Evolutionary conservation across 1,140 invertebrate genomes (phyloP), one percentile per base, ranked within the genome.

Genomic region (Ips typographus): DNA sequence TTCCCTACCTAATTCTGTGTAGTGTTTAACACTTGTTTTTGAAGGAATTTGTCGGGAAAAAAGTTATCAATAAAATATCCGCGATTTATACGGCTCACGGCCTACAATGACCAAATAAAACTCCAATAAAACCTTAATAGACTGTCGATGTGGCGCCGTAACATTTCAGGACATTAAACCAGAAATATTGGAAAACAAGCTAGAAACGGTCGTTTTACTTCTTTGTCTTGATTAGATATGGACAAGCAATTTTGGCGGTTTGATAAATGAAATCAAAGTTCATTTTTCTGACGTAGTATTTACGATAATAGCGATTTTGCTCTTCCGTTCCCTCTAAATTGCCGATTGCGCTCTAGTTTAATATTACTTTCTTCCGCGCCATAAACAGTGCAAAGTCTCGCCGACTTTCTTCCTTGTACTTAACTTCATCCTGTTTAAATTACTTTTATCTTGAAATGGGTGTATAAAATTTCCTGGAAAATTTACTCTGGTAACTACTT

Each of bases 391-490:
- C 39, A 71, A 62, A 71, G 56, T 65, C 63, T 66, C 58, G 52
- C 22, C 36, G 68, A 64, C 44, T 70, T 64, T 59, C 68, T 57
- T 71, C 42, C 58, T 65, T 65, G 58, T 70, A 70, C 47, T 71
- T 71, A 71, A 65, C 69, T 66, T 65, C 58, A 71, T 71, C 69
- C 69, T 60, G 69, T 71, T 71, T 71, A 71, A 71, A 71, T 71
- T 71, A 66, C 69, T 61, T 51, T 71, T 71, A 71, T 65, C 63
- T 47, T 4, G 57, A 60, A 71, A 49, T 6, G 44, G 62, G 63
- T 66, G 55, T 57, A 62, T 71, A 65, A 71, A 71, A 71, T 71
- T 71, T 40, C 44, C 41, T 53, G 61, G 52, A 57, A 64, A 70
- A 70, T 70, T 70, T 70, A 70, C 47, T 62, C 40, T 42, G 61